phyloP scores from a whole-genome alignment of 1,140 invertebrate species.

The Paraescarpia echinospica region DNA sequence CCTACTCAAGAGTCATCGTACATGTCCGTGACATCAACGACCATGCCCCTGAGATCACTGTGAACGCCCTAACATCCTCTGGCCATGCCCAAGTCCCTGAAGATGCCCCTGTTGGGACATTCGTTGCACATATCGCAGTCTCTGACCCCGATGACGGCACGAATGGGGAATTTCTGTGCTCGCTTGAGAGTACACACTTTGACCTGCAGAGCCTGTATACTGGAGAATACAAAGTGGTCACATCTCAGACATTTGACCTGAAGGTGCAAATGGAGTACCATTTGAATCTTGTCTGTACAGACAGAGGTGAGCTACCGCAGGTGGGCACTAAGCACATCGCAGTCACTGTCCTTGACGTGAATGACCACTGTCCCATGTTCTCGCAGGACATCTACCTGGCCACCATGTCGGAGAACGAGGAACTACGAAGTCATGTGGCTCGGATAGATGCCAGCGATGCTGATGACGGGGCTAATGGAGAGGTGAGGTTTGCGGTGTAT shows the following conservation, averaged over 20 bases:
- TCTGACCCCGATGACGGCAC: slow-evolving; percentile 19
- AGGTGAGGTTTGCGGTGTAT: slow-evolving; percentile 18
- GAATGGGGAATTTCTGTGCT: slow-evolving; percentile 25
- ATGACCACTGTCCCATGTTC: slow-evolving; percentile 28
- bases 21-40: slow-evolving; percentile 28
- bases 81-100: slow-evolving; percentile 22
- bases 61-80: slow-evolving; percentile 14
- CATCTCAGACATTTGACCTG: slow-evolving; percentile 18
- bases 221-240: slow-evolving; percentile 17
- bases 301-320: slow-evolving; percentile 10
- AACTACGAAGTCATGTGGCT: background rate
- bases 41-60: slow-evolving; percentile 24
- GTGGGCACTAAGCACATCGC: slow-evolving; percentile 1
- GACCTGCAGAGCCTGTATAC: background rate
- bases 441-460: slow-evolving; percentile 22
- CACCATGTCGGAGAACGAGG: slow-evolving; percentile 73
- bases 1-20: slow-evolving; percentile 21
- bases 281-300: slow-evolving; percentile 20
- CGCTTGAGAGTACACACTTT: background rate
- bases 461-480: slow-evolving; percentile 22
- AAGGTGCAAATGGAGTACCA: background rate
- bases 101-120: slow-evolving; percentile 23
- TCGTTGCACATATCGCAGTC: slow-evolving; percentile 26
- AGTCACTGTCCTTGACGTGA: slow-evolving; percentile 23
- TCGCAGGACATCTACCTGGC: background rate